phyloP scores from a whole-genome alignment of 2,888 invertebrate genomes.

The Geophilus truncorum region DNA sequence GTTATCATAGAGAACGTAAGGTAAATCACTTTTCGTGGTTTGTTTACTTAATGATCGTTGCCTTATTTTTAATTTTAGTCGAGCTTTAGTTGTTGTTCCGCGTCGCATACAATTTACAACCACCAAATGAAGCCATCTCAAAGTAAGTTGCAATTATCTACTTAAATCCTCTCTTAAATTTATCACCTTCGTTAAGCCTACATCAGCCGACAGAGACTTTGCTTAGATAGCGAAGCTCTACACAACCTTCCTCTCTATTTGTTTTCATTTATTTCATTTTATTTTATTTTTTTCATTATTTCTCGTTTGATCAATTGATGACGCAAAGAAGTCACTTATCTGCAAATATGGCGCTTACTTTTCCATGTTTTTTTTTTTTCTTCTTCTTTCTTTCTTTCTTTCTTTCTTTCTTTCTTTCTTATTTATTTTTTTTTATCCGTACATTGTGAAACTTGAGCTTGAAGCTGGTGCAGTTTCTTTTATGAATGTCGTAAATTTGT shows the following conservation, averaged over 20 bases:
- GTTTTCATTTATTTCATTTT: background rate
- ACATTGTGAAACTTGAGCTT: conserved; percentile 25
- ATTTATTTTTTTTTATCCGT: background rate
- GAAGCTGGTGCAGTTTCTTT: conserved; percentile 27
- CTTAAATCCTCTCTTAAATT: background rate
- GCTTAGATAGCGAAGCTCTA: background rate
- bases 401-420: too few relatives aligned
- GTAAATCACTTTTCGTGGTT: background rate
- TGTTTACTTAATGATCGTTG: background rate
- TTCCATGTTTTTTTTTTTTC: background rate
- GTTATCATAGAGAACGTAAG: background rate
- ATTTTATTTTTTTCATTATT: background rate
- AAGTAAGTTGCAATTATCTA: background rate
- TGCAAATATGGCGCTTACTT: background rate
- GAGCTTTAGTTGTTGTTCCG: background rate
- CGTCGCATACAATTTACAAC: background rate
- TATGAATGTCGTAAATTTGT: conserved; percentile 27
- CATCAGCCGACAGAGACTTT: background rate
- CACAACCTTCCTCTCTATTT: too few relatives aligned
- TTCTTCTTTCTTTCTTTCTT: background rate
- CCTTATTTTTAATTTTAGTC: background rate
- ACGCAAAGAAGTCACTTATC: background rate
- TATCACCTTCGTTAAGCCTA: background rate
- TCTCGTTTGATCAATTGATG: background rate
- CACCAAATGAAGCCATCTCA: background rate